Conservation (phyloP, 35 echinoderm and acorn worm genomes). For the Lytechinus variegatus region DNA sequence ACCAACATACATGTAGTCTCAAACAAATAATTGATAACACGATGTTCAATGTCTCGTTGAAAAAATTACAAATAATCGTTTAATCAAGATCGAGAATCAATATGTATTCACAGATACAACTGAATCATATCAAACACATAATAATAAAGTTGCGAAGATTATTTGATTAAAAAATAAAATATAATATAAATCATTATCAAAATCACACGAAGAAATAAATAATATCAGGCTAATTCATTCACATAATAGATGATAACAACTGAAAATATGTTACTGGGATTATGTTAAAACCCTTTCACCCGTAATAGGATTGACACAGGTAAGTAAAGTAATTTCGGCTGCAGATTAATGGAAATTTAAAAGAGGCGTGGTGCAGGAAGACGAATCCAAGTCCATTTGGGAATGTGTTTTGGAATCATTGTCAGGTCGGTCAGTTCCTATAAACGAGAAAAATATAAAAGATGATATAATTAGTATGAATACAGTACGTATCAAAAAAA, state of each 20-base stretch:
- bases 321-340: no score
- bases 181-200: no score
- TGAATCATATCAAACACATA: background rate
- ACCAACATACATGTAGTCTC: no score
- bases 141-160: no score
- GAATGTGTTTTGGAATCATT: background rate
- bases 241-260: no score
- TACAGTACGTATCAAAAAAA: no score
- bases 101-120: background rate
- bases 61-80: background rate
- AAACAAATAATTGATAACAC: background rate
- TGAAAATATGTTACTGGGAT: no score
- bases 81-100: background rate
- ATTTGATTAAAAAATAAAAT: background rate
- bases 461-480: no score
- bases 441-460: background rate
- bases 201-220: no score
- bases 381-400: background rate
- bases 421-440: background rate
- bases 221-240: no score
- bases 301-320: no score
- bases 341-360: background rate
- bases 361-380: background rate
- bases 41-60: background rate
- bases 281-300: no score